Conservation (phyloP, 1,140 invertebrate species). For the Trachymyrmex cornetzi region DNA sequence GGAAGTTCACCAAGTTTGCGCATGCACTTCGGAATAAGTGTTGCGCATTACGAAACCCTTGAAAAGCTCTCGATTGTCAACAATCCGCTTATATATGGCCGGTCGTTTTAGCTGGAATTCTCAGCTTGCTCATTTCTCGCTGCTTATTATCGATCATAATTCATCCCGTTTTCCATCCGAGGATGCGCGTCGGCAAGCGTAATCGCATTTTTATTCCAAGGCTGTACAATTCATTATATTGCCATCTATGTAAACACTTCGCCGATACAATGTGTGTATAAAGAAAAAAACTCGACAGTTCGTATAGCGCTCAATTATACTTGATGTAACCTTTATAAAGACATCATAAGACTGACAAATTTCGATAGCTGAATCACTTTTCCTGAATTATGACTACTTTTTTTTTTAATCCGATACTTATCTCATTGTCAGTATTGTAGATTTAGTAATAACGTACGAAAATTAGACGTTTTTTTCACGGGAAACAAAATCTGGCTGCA, state of each 20-base stretch:
- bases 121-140: conserved; percentile 18
- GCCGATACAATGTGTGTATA: conserved; percentile 44
- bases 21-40: conserved; percentile 26
- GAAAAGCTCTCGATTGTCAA: conserved; percentile 46
- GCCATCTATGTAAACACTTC: conserved; percentile 43
- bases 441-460: neutral
- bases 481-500: too few species aligned
- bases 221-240: conserved; percentile 51
- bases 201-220: conserved; percentile 63
- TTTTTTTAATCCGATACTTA: neutral
- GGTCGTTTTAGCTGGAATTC: conserved; percentile 30
- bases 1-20: conserved; percentile 46
- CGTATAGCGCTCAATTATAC: neutral
- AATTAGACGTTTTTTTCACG: too few species aligned
- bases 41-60: conserved; percentile 47
- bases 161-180: conserved; percentile 52
- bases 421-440: neutral
- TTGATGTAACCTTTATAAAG: neutral
- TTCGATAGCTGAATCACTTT: neutral
- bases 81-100: neutral
- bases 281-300: conserved; percentile 14
- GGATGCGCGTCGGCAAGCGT: conserved; percentile 25
- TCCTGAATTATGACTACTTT: neutral
- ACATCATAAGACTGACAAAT: neutral
- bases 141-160: conserved; percentile 31